Conservation (phyloP, 2,797 vertebrate species). For the Sternarchorhynchus goeldii region DNA sequence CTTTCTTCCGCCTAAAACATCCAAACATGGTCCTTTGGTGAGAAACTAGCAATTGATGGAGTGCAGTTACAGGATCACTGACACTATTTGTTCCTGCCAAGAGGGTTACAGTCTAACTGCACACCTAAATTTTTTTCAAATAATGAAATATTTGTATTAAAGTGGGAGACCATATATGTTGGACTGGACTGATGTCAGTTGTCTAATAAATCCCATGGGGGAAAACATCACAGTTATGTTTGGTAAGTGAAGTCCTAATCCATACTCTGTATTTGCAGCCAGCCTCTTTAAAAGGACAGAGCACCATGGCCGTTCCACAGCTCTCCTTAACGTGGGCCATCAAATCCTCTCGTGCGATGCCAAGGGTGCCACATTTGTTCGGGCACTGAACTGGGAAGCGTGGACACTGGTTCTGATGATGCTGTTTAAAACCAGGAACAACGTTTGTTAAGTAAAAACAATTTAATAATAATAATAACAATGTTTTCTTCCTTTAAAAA, state of each 20-base stretch:
- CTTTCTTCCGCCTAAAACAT: too few relatives aligned
- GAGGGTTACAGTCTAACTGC: too few relatives aligned
- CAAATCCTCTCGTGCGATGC: slow-evolving; percentile 89
- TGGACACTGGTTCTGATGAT: slow-evolving; percentile 96
- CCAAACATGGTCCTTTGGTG: too few relatives aligned
- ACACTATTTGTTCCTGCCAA: too few relatives aligned
- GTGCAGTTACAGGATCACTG: too few relatives aligned
- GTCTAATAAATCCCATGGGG: neutral
- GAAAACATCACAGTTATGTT: neutral
- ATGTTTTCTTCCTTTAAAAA: neutral
- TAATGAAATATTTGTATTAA: too few relatives aligned
- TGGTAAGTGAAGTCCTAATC: neutral
- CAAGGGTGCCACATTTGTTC: slow-evolving; percentile 89
- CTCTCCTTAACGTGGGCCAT: slow-evolving; percentile 91
- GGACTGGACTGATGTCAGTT: neutral
- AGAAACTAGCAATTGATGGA: too few relatives aligned
- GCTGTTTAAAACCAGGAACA: slow-evolving; percentile 68
- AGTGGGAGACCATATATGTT: neutral
- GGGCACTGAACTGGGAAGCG: slow-evolving; percentile 91
- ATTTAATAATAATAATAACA: neutral
- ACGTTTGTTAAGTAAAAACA: neutral
- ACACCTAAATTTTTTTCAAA: too few relatives aligned
- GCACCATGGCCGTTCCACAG: slow-evolving; percentile 87
- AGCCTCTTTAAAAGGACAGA: slow-evolving; percentile 96
- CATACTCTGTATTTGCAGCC: slow-evolving; percentile 97